Evolutionary conservation across 2,888 invertebrate genomes (phyloP), one percentile per base, ranked within the genome.

Genomic region (Pandemis corylana): DNA sequence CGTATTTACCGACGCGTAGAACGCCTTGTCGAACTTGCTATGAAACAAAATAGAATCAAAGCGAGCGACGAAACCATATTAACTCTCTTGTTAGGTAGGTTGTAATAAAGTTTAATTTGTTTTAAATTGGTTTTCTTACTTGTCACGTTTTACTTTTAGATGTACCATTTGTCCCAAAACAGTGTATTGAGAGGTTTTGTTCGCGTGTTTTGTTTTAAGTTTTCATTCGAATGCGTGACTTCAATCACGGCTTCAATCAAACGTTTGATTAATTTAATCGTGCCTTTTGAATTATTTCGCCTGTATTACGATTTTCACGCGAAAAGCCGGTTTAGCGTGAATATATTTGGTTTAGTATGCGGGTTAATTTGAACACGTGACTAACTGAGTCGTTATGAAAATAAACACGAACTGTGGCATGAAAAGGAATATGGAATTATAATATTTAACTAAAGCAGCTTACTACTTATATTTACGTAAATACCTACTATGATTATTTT

Each of bases 1-100:
- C 83, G 86, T 84, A 89, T 82, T 85, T 88, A 90, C 84, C 85
- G 88, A 82, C 78, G 90, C 92, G 89, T 90, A 85, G 87, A 87
- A 51, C 41, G 53, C 67, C 65, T 67, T 67, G 67, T 67, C 67
- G 41, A 67, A 15, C 15, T 53, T 10, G 2, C 41, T 53, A 36
- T 6, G 41, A 41, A 41, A 67, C 5, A 5, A 53, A 67, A 41
- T 15, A 51, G 53, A 67, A n/a, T 4, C 41, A 13, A 28, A 41
- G 10, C 12, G 5, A 28, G 12, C 51, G 10, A 41, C 9, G 7
- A 4, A 13, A 49, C 5, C 13, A 36, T 2, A 15, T 15, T 15
- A 28, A 53, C n/a, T 41, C 10, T 5, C 41, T 0, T 10, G 7
- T 67, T 53, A n/a, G n/a, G 0, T 5, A 6, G 4, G n/a, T 41